phyloP scores from a whole-genome alignment of 2,113 vertebrate species.

The Crotophaga sulcirostris region DNA sequence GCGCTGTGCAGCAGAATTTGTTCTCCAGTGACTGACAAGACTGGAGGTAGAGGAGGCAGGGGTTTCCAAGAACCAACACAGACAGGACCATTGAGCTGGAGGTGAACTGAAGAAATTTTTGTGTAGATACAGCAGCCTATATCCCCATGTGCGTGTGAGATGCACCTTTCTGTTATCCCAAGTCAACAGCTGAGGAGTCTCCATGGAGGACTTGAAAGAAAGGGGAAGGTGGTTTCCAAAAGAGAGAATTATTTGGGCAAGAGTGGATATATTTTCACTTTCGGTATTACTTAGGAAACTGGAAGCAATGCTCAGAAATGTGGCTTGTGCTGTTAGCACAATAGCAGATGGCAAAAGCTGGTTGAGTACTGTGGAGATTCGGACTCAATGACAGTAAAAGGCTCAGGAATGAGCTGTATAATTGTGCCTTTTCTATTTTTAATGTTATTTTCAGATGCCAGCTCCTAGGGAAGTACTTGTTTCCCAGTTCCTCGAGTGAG shows the following conservation, averaged over 20 bases:
- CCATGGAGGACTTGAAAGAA: not conserved
- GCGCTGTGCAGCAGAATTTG: not conserved
- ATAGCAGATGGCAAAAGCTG: not conserved
- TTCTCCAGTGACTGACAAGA: not conserved
- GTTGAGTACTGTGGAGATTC: not conserved
- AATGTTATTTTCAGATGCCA: not conserved
- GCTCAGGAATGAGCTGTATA: not conserved
- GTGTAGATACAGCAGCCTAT: not conserved
- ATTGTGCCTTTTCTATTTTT: not conserved
- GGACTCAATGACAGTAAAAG: not conserved
- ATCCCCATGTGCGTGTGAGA: fast-evolving
- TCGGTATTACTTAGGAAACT: fast-evolving
- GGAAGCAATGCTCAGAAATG: not conserved
- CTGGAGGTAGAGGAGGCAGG: not conserved
- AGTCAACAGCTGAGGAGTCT: not conserved
- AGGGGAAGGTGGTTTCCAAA: not conserved
- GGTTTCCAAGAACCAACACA: not conserved
- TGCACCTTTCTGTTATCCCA: not conserved
- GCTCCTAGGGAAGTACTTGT: not conserved
- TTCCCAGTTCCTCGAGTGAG: not conserved
- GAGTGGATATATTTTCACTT: not conserved
- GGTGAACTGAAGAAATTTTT: not conserved
- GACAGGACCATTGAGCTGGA: not conserved
- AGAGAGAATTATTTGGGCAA: not conserved
- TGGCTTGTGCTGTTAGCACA: not conserved